Evolutionary conservation across 1,140 invertebrate genomes (phyloP).

Genomic region (Zaprionus camerounensis): DNA sequence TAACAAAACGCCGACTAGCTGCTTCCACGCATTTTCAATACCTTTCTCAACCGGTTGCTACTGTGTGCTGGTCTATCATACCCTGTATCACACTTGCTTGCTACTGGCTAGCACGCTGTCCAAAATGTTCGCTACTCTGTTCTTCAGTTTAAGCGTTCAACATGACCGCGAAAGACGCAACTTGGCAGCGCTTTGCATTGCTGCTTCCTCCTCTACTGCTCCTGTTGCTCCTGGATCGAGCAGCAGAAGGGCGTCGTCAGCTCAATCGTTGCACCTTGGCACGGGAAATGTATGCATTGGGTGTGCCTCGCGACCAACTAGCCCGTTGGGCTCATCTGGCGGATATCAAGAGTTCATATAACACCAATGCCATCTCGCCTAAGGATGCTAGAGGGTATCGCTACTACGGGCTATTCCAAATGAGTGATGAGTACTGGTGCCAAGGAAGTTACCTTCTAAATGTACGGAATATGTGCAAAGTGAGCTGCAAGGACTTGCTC

Average conservation of each 20-base stretch:
- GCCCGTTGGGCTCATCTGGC: slow-evolving; percentile 85
- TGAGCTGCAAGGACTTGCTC: slow-evolving; percentile 24
- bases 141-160: background rate
- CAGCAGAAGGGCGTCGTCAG: background rate
- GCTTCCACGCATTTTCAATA: too few relatives aligned
- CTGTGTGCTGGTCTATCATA: too few relatives aligned
- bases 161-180: background rate
- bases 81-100: too few relatives aligned
- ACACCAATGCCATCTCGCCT: slow-evolving; percentile 74
- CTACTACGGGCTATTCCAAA: slow-evolving; percentile 86
- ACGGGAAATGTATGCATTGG: slow-evolving; percentile 20
- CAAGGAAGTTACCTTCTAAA: background rate
- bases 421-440: slow-evolving; percentile 85
- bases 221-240: background rate
- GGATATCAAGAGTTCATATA: slow-evolving; percentile 83
- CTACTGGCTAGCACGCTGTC: too few relatives aligned
- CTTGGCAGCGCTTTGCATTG: background rate
- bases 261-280: slow-evolving; percentile 25
- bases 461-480: slow-evolving; percentile 8
- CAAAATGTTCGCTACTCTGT: too few relatives aligned
- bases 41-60: too few relatives aligned
- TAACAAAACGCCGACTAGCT: too few relatives aligned
- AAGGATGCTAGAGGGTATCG: slow-evolving; percentile 84
- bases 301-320: slow-evolving; percentile 39
- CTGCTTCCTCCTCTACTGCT: background rate